Evolutionary conservation across 2,113 vertebrate genomes (phyloP), one percentile per base, ranked within the genome.

Genomic region (Pangasianodon gigas): DNA sequence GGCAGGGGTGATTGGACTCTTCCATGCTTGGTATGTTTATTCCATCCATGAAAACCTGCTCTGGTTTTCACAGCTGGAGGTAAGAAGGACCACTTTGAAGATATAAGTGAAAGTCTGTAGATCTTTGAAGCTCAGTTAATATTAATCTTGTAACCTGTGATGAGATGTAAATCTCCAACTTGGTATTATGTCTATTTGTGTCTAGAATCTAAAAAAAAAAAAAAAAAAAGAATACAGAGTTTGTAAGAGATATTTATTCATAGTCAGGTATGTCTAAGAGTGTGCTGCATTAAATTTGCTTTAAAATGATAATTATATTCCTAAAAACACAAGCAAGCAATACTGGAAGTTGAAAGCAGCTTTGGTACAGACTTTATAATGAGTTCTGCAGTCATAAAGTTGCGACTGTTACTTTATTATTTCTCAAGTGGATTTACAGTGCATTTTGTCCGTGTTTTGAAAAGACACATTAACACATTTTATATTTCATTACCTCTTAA

Each of bases 51-150:
- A 96, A 93, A 96, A 96, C 92, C 93, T 96, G 89, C 94, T 90
- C 91, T 96, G 95, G 93, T 96, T 97, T 94, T 95, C 95, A 56
- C 93, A 95, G 90, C 90, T 96, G 92, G 93, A 86, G 95, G 95
- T 94, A 94, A 92, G 94, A 62, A 32, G 60, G 44, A 87, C 32
- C 51, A 52, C 29, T 52, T 51, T 62, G 44, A 54, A n/a, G 29
- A 24, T 67, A 32, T 19, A 37, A 11, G 29, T 52, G 10, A n/a
- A 41, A 86, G 51, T 51, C 26, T 85, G 24, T 19, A 37, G 44
- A 41, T 37, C 18, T 11, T 86, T 83, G 24, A 9, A 10, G 46
- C 46, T 75, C 6, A 2, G 32, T 77, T 83, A 83, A 83, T 84
- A 11, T 71, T 71, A 54, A 37, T 74, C 48, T 19, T 32, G 1